These are phyloP conservation scores for Gryllus longicercus DNA, from an alignment of 2,888 invertebrate species.

Conservation along the genomic window DNA sequence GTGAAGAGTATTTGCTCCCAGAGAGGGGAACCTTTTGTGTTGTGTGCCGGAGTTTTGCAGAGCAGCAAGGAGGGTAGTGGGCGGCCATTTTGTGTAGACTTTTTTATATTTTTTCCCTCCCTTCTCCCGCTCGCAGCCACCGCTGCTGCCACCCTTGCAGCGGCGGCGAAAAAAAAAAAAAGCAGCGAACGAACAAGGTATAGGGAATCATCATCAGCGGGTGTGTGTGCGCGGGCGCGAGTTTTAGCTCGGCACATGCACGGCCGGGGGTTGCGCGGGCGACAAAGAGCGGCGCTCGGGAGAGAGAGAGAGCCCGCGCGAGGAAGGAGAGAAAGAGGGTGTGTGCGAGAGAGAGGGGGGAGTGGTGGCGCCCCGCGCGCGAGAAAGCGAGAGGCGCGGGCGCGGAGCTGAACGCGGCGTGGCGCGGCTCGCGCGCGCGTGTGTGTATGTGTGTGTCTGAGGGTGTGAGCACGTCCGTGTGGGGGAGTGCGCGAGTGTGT, in stretches of 20 bases:
- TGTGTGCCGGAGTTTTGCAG: conserved; percentile 33
- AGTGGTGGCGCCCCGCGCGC: background rate
- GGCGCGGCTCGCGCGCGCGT: background rate
- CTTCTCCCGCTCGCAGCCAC: background rate
- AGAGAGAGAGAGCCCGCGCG: no score
- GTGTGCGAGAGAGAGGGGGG: background rate
- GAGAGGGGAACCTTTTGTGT: conserved; percentile 37
- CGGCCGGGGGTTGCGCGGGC: no score
- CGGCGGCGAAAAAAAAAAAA: background rate
- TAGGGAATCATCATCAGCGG: conserved; percentile 30
- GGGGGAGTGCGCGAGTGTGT: conserved; percentile 26
- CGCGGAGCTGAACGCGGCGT: background rate
- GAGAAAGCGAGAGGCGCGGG: conserved; percentile 11
- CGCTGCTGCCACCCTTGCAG: background rate
- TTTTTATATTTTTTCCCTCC: conserved; percentile 22
- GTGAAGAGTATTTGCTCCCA: conserved; percentile 42
- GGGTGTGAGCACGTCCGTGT: conserved; percentile 18
- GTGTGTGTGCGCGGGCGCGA: conserved; percentile 24
- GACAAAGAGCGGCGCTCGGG: no score
- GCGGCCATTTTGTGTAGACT: conserved; percentile 37
- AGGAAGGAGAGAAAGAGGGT: background rate
- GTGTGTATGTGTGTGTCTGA: background rate
- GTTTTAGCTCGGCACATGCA: conserved; percentile 27
- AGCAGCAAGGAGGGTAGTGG: conserved; percentile 34
- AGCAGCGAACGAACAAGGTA: conserved; percentile 29